Conservation (phyloP, 2,888 invertebrate species). For the Platycnemis pennipes region DNA sequence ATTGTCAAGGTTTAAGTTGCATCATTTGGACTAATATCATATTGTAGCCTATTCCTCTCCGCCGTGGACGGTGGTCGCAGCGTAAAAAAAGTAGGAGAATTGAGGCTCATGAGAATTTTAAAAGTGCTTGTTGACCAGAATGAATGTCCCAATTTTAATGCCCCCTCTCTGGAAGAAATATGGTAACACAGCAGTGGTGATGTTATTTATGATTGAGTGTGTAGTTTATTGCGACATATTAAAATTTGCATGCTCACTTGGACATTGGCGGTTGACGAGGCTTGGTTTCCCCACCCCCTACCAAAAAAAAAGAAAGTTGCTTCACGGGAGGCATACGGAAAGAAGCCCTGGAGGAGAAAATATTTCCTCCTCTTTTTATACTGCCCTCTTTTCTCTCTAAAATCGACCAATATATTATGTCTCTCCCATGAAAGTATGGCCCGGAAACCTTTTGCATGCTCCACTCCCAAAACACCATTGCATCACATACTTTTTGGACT, state of each 20-base stretch:
- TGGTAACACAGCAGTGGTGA: not conserved
- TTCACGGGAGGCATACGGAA: not conserved
- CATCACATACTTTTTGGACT: not conserved
- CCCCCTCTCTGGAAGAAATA: not conserved
- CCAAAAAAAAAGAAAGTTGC: not conserved
- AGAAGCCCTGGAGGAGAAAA: not conserved
- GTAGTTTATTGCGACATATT: slow-evolving; percentile 26
- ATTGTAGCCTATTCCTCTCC: too few relatives aligned
- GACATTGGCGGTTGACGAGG: not conserved
- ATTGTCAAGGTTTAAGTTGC: too few relatives aligned
- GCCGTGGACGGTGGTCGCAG: too few relatives aligned
- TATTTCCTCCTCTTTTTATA: not conserved
- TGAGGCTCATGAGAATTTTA: not conserved
- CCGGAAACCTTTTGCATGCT: not conserved
- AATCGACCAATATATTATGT: not conserved
- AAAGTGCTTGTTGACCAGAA: not conserved
- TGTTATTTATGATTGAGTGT: slow-evolving; percentile 3
- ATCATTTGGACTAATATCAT: too few relatives aligned
- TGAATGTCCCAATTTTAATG: not conserved
- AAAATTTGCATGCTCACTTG: not conserved
- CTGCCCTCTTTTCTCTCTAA: not conserved
- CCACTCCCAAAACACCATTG: not conserved
- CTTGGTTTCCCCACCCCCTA: too few relatives aligned
- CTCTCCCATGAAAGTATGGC: not conserved
- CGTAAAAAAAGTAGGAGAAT: too few relatives aligned